These are phyloP conservation scores for Archips crataeganus DNA, from an alignment of 2,888 invertebrate genomes.

Conservation along the genomic window DNA sequence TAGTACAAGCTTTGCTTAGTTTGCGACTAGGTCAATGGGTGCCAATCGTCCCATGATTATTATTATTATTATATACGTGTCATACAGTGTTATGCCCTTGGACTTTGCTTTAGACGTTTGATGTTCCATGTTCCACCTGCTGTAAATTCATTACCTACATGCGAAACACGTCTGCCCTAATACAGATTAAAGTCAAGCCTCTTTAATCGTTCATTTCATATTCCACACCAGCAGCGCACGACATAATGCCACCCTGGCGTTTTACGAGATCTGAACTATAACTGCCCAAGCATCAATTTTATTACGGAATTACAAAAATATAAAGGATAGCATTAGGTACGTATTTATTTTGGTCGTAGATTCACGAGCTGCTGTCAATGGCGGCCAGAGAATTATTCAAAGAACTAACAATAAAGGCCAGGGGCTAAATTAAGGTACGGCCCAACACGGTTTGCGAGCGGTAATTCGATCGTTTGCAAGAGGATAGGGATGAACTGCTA, in stretches of 20 bases:
- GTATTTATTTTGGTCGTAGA: neutral
- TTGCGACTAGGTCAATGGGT: no score
- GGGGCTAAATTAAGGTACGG: no score
- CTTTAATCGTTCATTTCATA: slow-evolving; percentile 58
- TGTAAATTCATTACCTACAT: slow-evolving; percentile 56
- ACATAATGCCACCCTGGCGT: slow-evolving; percentile 76
- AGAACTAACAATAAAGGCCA: no score
- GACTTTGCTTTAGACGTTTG: neutral
- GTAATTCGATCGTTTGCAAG: no score
- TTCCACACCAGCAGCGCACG: slow-evolving; percentile 68
- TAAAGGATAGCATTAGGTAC: no score
- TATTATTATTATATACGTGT: no score
- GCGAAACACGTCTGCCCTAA: slow-evolving; percentile 65
- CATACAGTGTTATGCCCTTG: neutral
- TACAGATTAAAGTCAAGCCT: slow-evolving; percentile 66
- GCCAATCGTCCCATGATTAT: no score
- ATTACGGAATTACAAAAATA: neutral
- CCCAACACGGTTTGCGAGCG: no score
- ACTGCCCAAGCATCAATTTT: slow-evolving; percentile 21
- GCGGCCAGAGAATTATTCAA: no score
- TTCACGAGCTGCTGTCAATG: neutral
- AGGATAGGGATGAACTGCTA: no score
- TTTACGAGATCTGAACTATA: slow-evolving; percentile 62
- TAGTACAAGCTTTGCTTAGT: no score
- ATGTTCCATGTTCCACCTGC: neutral